Percentiles rank a stretch among this genome's conserved stretches.
Evolutionary conservation across 2,113 vertebrate genomes (phyloP).

Genomic region (Chloroceryle aenea): DNA sequence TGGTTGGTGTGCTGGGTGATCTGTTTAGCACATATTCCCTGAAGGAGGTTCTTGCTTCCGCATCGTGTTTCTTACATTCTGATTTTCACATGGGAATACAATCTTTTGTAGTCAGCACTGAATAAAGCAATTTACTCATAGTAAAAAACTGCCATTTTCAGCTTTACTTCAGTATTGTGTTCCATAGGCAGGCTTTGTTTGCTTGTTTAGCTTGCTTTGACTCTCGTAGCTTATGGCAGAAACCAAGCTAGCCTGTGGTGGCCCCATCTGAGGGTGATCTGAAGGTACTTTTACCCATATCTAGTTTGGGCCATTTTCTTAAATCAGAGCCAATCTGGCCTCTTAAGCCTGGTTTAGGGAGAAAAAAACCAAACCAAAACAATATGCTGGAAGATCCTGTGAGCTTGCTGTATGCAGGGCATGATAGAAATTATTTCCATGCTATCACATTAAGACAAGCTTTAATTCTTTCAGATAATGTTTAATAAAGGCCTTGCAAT

Average conservation of each 20-base stretch:
- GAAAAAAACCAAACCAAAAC: too few species aligned
- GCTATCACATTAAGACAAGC: not conserved
- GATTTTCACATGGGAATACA: not conserved
- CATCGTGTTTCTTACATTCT: slow-evolving; percentile 17
- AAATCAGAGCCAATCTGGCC: not conserved
- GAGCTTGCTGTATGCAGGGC: not conserved
- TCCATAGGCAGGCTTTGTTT: not conserved
- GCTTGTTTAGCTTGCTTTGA: not conserved
- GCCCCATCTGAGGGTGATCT: not conserved
- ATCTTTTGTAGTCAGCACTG: not conserved
- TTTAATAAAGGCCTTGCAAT: slow-evolving; percentile 83
- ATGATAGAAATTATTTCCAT: not conserved
- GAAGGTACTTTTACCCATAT: not conserved
- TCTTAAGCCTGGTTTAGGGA: not conserved
- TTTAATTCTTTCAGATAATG: slow-evolving; percentile 80
- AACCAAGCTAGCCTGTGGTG: not conserved
- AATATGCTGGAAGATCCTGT: not conserved
- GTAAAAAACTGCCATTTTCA: not conserved
- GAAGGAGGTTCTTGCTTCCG: slow-evolving; percentile 52
- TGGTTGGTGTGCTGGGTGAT: slow-evolving; percentile 2
- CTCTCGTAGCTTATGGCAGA: not conserved
- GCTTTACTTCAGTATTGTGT: not conserved
- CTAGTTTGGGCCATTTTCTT: not conserved
- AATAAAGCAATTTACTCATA: not conserved
- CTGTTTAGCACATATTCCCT: slow-evolving; percentile 24